A percentile compares a stretch with the other conserved stretches of the same genome.
phyloP scores from a whole-genome alignment of 2,888 invertebrate species.

The Trachelus iudaicus region DNA sequence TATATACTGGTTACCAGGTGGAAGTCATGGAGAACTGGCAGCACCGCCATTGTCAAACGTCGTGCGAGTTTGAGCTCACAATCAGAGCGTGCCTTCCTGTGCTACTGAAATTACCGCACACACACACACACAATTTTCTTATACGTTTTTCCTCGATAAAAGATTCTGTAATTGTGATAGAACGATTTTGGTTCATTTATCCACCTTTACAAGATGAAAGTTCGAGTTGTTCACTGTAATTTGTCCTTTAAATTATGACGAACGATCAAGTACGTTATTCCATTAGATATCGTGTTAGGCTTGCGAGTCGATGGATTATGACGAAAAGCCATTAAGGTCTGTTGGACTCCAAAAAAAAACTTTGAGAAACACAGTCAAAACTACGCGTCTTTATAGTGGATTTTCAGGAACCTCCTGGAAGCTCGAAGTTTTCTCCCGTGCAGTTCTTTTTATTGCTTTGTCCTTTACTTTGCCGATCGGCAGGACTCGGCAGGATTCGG shows the following conservation, averaged over 20 bases:
- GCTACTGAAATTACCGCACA: neutral
- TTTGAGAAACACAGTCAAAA: too few relatives aligned
- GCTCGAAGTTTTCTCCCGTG: neutral
- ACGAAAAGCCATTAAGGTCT: too few relatives aligned
- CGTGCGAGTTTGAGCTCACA: slow-evolving; percentile 35
- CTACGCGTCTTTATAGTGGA: neutral
- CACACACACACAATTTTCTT: too few relatives aligned
- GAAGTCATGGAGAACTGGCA: neutral
- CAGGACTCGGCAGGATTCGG: neutral
- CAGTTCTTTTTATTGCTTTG: neutral
- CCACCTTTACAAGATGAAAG: too few relatives aligned
- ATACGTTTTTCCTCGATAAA: neutral
- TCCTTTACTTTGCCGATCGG: neutral
- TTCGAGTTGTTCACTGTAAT: too few relatives aligned
- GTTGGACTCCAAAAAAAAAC: too few relatives aligned
- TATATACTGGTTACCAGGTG: neutral
- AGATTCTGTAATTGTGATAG: neutral
- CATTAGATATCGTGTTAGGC: too few relatives aligned
- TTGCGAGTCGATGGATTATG: too few relatives aligned
- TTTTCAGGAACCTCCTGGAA: neutral
- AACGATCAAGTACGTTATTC: too few relatives aligned
- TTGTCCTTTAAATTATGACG: too few relatives aligned
- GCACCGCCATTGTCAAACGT: slow-evolving; percentile 32
- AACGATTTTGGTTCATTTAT: neutral
- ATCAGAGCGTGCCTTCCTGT: slow-evolving; percentile 39